Conservation (phyloP, 2,888 invertebrate species). For the Epiblema foenella region DNA sequence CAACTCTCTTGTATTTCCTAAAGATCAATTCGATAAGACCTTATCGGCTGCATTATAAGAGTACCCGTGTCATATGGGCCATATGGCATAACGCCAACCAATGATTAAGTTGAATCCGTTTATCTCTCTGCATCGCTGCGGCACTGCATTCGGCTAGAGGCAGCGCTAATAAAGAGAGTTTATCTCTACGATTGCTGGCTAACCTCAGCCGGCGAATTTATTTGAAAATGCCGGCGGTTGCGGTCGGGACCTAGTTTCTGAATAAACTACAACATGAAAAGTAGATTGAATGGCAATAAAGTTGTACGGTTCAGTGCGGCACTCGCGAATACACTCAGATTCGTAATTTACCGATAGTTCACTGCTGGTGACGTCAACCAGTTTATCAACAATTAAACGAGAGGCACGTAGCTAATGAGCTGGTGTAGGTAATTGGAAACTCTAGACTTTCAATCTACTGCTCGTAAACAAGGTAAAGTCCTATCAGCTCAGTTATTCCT, state of each 20-base stretch:
- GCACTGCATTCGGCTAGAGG: conserved; percentile 38
- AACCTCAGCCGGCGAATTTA: conserved; percentile 41
- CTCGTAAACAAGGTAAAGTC: conserved; percentile 6
- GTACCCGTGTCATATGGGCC: conserved; percentile 24
- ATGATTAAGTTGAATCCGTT: conserved; percentile 43
- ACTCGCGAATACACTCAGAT: not conserved
- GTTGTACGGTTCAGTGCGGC: conserved; percentile 14
- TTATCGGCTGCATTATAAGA: conserved; percentile 36
- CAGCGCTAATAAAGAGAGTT: conserved; percentile 43
- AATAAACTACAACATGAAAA: conserved; percentile 41
- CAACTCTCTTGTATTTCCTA: conserved; percentile 35
- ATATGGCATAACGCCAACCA: conserved; percentile 42
- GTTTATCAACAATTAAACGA: conserved; percentile 29
- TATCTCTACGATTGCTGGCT: conserved; percentile 38
- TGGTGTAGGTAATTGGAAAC: conserved; percentile 18
- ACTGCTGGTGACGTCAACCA: conserved; percentile 18
- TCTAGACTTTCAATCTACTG: conserved; percentile 18
- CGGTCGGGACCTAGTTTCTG: conserved; percentile 41
- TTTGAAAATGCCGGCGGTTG: conserved; percentile 37
- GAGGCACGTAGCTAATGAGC: conserved; percentile 26
- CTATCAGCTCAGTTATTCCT: not conserved
- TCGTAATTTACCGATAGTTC: conserved; percentile 11
- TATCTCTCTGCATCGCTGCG: conserved; percentile 41
- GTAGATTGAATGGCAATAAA: conserved; percentile 38
- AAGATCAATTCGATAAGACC: conserved; percentile 38